Base-by-base conservation (phyloP, 2,888 invertebrate genomes). In the Erebia ligea region DNA sequence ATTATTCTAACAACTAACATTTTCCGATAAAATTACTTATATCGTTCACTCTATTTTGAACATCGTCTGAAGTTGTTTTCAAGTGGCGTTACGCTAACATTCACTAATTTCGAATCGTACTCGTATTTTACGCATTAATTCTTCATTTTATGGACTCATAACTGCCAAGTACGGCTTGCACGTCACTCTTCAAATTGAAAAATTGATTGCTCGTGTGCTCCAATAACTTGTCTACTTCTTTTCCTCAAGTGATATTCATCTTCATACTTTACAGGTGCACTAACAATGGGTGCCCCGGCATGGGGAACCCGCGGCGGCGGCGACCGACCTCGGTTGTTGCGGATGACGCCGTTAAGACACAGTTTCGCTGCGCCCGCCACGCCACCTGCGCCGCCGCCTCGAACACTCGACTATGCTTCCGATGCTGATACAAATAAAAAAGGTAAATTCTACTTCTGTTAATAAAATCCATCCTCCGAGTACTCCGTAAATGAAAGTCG, bases 371-470 rank as follows among this genome's bases (percentile, higher is more conserved):
- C 93, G 48, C 94, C 94, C 59, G 88, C 92, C 76, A 90, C 94
- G 21, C 90, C 93, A 65, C 89, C 91, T 68, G 87, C 89, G 62
- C 92, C 85, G 15, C 87, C 89, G 40, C 82, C 85, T 8, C 86
- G 90, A 75, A 77, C 88, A 5, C 91, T 90, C 78, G 94, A 90
- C 81, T 94, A 94, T 82, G 91, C 94, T 82, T 95, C 95, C 75
- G 94, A 94, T 86, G 95, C 94, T 78, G 95, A 95, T 86, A 94
- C 94, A 86, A 95, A 91, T 85, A 93, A 94, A 80, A 92, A 91
- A 94, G 94, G 95, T 95, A 88, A 63, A 21, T 13, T n/a, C 2
- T 52, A 8, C 17, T n/a, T 17, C 15, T 11, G 6, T 34, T 34
- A 34, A 5, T 13, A 45, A 13, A 17, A 52, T 5, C n/a, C n/a